Base-by-base conservation (phyloP, 2,113 vertebrate species). In the Sinosuthora webbiana region DNA sequence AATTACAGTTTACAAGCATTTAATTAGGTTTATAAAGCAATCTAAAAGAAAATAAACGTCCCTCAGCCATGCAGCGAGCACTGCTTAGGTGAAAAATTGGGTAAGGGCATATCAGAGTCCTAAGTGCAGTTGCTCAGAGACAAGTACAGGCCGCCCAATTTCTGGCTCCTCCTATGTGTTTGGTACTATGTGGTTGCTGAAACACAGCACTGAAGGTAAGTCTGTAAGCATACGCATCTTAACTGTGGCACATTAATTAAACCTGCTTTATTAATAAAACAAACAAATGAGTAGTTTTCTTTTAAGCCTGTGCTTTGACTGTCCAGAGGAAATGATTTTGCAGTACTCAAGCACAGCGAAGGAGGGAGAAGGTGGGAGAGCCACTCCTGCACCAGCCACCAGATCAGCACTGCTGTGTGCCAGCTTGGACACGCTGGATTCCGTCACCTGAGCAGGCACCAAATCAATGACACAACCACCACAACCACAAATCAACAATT, bases 331-430 rank as follows among this genome's bases (percentile, higher is more conserved):
- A 52, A 21, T 30, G 11, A 28, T 22, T 30, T 33, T 2, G 57
- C 14, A 78, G 63, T 6, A 31, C 13, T 0, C 31, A 10, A n/a
- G 42, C 15, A 4, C 11, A 23, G 37, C 0, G 0, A 41, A 39
- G 41, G 31, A 74, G 27, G 23, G 13, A 71, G n/a, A 19, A 30
- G n/a, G 24, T 16, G 12, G 23, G 20, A 12, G 35, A 64, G 70
- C 18, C 7, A 9, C 0, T 1, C 13, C 37, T 13, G 31, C 18
- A 15, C 10, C 35, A 41, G 28, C 2, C 44, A 27, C n/a, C 20
- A 24, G 11, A 45, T 3, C 25, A 49, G 18, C 50, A 15, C 19
- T 44, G 10, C 28, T 15, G 15, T 2, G 11, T 8, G 59, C 10
- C 27, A 9, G 31, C 27, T 22, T 55, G 44, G 42, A 50, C 7